Evolutionary conservation across 2,113 vertebrate species (phyloP).

Genomic region (Chloebia gouldiae): DNA sequence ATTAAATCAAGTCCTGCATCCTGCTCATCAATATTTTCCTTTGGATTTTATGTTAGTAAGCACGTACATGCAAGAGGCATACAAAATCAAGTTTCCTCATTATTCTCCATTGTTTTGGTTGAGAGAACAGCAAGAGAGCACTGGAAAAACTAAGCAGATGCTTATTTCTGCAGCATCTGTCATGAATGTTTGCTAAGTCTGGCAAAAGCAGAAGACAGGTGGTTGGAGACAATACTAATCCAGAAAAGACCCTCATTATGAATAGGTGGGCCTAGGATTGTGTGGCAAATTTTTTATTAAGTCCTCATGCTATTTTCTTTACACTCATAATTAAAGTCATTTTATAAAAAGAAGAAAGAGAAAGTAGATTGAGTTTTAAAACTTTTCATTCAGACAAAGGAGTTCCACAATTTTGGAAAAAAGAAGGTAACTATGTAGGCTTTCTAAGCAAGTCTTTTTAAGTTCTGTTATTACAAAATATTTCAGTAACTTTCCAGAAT

Average conservation of each 20-base stretch:
- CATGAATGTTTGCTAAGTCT: not conserved
- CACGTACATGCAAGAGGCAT: not conserved
- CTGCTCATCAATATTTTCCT: not conserved
- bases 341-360: not conserved
- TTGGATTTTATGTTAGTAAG: not conserved
- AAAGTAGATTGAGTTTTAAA: not conserved
- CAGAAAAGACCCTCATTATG: not conserved
- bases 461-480: not conserved
- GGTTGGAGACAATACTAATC: not conserved
- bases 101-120: not conserved
- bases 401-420: not conserved
- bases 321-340: not conserved
- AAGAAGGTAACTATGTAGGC: not conserved
- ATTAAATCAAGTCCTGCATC: not conserved
- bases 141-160: not conserved
- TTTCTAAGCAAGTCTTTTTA: not conserved
- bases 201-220: not conserved
- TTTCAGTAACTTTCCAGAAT: not conserved
- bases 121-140: not conserved
- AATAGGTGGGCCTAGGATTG: not conserved
- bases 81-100: not conserved
- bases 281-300: not conserved
- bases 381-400: not conserved
- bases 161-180: not conserved
- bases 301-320: not conserved